Conservation (phyloP, 2,113 vertebrate species). For the Seriola aureovittata region DNA sequence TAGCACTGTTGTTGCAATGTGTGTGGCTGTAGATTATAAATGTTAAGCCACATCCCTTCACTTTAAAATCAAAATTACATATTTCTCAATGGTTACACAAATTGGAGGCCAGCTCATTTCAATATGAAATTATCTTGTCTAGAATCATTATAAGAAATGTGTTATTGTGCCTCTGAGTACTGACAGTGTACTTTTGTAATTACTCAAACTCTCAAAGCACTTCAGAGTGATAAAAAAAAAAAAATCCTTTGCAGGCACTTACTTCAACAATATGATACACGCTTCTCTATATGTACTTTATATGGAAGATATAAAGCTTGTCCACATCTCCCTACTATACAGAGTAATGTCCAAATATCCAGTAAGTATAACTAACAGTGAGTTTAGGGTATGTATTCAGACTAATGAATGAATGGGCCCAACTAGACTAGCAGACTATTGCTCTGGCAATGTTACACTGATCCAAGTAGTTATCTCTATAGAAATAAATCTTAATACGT, state of each 20-base stretch:
- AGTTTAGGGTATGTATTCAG: not conserved
- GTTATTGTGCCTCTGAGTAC: constrained; percentile 14
- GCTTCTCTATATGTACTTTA: not conserved
- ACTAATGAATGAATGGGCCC: constrained; percentile 18
- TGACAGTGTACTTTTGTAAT: not conserved
- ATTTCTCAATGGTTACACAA: constrained; percentile 10
- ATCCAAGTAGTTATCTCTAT: not conserved
- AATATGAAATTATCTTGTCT: not conserved
- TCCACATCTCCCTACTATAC: not conserved
- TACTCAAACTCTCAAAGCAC: constrained; percentile 20
- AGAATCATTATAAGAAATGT: not conserved
- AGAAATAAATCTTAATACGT: not conserved
- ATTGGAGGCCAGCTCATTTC: not conserved
- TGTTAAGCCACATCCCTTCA: not conserved
- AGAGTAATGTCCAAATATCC: constrained; percentile 18
- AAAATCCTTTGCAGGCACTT: constrained; percentile 5
- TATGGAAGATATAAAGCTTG: not conserved
- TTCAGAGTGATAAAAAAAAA: constrained; percentile 10
- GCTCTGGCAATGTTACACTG: not conserved
- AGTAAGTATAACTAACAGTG: constrained; percentile 17
- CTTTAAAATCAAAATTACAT: not conserved
- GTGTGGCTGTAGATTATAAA: not conserved
- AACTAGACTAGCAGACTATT: constrained; percentile 13
- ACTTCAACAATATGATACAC: not conserved
- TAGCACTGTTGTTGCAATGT: not conserved